Base-by-base conservation (phyloP, 2,888 invertebrate species). In the Drosophila merina region DNA sequence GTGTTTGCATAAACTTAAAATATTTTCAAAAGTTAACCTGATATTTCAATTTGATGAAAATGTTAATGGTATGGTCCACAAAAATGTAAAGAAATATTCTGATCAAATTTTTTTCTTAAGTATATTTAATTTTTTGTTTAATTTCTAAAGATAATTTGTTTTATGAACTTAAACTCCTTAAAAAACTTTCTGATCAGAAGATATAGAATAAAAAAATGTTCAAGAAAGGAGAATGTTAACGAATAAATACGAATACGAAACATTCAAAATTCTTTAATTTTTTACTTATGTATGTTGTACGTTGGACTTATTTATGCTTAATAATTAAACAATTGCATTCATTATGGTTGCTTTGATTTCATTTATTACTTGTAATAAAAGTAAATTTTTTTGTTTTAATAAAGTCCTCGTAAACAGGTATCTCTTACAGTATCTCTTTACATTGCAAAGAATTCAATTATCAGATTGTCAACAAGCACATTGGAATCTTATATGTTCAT, bases 401-500 rank as follows among this genome's bases (percentile, higher is more conserved):
- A n/a, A 20, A 20, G 20, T 20, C 20, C 20, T 20, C 20, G 20
- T 20, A 20, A 20, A 20, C 20, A 20, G 20, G 20, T 20, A 20
- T 20, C 75, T 86, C 20, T 77, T 86, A 81, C 80, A 80, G 80
- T 83, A 40, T 14, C 69, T 77, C 68, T 80, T 75, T 75, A 75
- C 66, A 83, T 80, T 55, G 38, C 66, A 36, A 67, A 64, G 69
- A 69, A 77, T 57, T 64, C 72, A 77, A 77, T 72, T 79, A 72
- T 83, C 57, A 70, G 70, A 74, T 79, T 10, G 74, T 86, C 79
- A 44, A 54, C 52, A 62, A 85, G 85, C 59, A 76, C 79, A 85
- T 82, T 86, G 83, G 83, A 77, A 82, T 74, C 67, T 62, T 75
- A 77, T 66, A 66, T 82, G 86, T 77, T 79, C 83, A 86, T 86